These are phyloP conservation scores for Zaprionus davidi DNA, from an alignment of 1,140 invertebrate genomes.

Conservation along the genomic window DNA sequence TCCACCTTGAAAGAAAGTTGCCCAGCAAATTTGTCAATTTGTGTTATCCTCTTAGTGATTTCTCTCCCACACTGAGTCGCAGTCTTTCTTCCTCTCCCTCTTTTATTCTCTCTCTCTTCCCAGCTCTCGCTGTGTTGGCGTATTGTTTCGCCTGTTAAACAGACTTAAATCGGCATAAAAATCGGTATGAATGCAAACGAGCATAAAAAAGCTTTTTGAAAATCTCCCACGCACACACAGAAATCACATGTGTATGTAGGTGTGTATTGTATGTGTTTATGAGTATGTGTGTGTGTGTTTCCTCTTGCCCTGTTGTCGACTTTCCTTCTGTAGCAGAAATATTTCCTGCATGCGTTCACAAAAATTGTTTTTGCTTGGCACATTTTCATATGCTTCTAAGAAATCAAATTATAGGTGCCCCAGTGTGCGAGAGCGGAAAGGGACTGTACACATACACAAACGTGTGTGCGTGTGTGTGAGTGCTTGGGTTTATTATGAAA, in stretches of 20 bases:
- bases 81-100: neutral
- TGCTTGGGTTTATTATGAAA: conserved; percentile 70
- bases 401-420: conserved; percentile 78
- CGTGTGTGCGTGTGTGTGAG: conserved; percentile 26
- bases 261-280: conserved; percentile 16
- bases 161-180: conserved; percentile 69
- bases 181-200: conserved; percentile 74
- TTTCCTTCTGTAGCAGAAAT: conserved; percentile 18
- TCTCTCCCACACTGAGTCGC: neutral
- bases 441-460: neutral
- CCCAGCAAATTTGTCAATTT: conserved; percentile 62
- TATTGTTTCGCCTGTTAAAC: conserved; percentile 62
- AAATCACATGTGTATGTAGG: conserved; percentile 12
- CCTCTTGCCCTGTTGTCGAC: neutral
- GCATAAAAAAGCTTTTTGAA: conserved; percentile 77
- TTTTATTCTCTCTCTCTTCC: conserved; percentile 6
- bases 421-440: conserved; percentile 21
- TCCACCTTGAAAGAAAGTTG: conserved; percentile 45
- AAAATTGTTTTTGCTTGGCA: conserved; percentile 60
- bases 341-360: conserved; percentile 61
- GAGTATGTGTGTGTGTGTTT: neutral
- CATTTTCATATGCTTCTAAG: conserved; percentile 63
- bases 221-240: conserved; percentile 38
- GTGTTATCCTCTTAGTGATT: conserved; percentile 59
- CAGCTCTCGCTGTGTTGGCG: conserved; percentile 25